These are phyloP conservation scores for Schizopygopsis pylzovi DNA, from an alignment of 2,797 vertebrate genomes.

Conservation along the genomic window DNA sequence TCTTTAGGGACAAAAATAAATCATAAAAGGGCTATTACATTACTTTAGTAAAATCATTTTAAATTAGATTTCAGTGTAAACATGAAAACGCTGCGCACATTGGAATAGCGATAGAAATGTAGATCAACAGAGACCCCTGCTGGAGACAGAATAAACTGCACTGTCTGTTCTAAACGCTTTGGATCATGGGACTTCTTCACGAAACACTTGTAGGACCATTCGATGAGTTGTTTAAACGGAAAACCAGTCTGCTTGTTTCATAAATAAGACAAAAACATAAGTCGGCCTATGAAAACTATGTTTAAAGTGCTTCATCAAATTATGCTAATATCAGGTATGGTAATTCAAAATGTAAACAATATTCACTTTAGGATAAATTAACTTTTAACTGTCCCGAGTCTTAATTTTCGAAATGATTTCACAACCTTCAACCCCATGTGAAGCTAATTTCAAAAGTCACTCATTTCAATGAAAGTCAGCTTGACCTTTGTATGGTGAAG, in stretches of 20 bases:
- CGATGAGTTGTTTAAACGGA: neutral
- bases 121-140: conserved; percentile 63
- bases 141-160: conserved; percentile 17
- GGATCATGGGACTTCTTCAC: conserved; percentile 64
- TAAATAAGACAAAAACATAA: neutral
- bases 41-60: neutral
- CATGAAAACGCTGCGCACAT: neutral
- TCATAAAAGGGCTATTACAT: neutral
- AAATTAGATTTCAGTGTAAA: neutral
- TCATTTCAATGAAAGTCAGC: neutral
- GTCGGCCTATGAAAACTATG: neutral
- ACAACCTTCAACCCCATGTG: neutral
- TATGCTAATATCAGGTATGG: neutral
- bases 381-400: neutral
- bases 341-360: neutral
- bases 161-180: conserved; percentile 49
- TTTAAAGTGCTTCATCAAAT: neutral
- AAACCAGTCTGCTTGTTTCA: neutral
- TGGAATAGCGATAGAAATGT: conserved; percentile 40
- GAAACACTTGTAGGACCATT: neutral
- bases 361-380: neutral
- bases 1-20: neutral
- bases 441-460: neutral
- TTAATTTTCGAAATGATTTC: neutral
- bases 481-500: neutral